phyloP scores from a whole-genome alignment of 2,888 invertebrate genomes.

The Campopleginae sp. region DNA sequence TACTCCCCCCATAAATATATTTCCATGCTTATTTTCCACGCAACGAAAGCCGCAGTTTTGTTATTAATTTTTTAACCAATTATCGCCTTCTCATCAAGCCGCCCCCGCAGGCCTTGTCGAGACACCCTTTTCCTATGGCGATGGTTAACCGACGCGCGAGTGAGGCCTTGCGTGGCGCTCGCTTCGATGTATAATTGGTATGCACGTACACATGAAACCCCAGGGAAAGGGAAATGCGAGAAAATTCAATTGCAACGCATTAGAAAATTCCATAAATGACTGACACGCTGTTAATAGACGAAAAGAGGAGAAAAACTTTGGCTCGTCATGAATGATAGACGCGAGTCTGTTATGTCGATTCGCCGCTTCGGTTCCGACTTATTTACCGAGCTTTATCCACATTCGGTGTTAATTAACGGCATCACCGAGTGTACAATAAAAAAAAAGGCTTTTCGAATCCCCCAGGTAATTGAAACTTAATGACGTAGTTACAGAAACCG shows the following conservation, averaged over 20 bases:
- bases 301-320: background rate
- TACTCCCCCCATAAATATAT: background rate
- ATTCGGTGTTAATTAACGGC: slow-evolving; percentile 21
- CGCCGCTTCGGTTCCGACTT: background rate
- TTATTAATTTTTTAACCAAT: slow-evolving; percentile 75
- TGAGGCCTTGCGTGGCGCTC: background rate
- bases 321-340: slow-evolving; percentile 9
- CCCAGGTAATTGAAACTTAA: background rate
- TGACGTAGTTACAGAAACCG: background rate
- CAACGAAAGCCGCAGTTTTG: slow-evolving; percentile 60
- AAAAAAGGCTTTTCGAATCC: background rate
- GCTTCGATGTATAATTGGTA: slow-evolving; percentile 43
- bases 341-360: background rate
- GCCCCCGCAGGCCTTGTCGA: slow-evolving; percentile 45
- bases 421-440: background rate
- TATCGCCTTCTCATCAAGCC: slow-evolving; percentile 63
- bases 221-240: background rate
- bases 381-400: background rate
- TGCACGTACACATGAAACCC: slow-evolving; percentile 5
- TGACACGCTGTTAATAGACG: slow-evolving; percentile 13
- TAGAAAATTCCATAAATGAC: slow-evolving; percentile 32
- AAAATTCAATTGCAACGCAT: slow-evolving; percentile 26
- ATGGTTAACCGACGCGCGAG: slow-evolving; percentile 5
- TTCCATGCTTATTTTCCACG: slow-evolving; percentile 17
- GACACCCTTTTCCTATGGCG: slow-evolving; percentile 13